A percentile compares a stretch with the other conserved stretches of the same genome.
These are phyloP conservation scores for Melanargia galathea DNA, from an alignment of 2,888 invertebrate genomes.

Conservation along the genomic window DNA sequence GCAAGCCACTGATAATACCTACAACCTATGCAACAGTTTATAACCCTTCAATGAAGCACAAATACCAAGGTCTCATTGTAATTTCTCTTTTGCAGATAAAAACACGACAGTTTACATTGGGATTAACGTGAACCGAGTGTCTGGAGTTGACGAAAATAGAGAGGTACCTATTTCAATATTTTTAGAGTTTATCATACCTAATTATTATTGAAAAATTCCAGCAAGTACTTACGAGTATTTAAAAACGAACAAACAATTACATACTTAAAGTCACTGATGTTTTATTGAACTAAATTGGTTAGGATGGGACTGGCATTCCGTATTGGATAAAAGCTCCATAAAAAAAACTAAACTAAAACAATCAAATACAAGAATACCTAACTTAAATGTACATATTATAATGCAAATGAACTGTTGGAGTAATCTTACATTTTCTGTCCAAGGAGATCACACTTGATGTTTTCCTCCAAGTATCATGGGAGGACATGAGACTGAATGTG, in stretches of 20 bases:
- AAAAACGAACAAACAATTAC: too few species aligned
- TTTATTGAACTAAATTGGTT: too few species aligned
- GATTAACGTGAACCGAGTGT: conserved; percentile 83
- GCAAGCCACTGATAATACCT: conserved; percentile 40
- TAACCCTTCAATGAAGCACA: conserved; percentile 43
- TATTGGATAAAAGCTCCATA: too few species aligned
- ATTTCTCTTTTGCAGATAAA: conserved; percentile 70
- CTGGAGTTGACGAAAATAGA: conserved; percentile 84
- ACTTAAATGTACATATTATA: neutral
- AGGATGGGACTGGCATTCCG: too few species aligned
- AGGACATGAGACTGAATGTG: conserved; percentile 76
- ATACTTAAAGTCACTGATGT: too few species aligned
- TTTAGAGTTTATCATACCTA: neutral
- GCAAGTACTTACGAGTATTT: too few species aligned
- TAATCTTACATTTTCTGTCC: conserved; percentile 38
- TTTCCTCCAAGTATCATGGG: conserved; percentile 85
- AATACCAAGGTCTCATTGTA: conserved; percentile 33
- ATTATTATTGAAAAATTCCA: too few species aligned
- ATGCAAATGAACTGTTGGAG: neutral
- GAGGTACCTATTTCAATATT: conserved; percentile 69
- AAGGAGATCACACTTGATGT: conserved; percentile 85
- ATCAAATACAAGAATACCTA: too few species aligned
- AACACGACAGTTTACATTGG: conserved; percentile 83
- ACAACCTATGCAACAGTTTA: conserved; percentile 46
- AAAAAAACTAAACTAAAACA: too few species aligned